A percentile compares a stretch with the other conserved stretches of the same genome.
Conservation (phyloP, 1,140 invertebrate genomes). For the Macrosteles quadrilineatus region DNA sequence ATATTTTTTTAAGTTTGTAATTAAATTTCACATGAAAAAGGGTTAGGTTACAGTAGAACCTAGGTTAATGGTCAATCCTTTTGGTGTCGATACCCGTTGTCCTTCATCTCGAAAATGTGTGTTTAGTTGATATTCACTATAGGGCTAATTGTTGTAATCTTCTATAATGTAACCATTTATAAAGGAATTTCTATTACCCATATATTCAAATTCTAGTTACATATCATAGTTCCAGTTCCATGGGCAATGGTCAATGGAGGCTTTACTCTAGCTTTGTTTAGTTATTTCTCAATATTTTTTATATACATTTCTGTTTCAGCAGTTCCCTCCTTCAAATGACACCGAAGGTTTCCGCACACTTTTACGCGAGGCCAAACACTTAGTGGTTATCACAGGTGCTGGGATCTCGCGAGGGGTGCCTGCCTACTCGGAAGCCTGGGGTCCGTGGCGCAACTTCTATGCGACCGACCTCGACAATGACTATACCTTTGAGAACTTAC, state of each 20-base stretch:
- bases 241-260: background rate
- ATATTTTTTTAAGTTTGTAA: too few species aligned
- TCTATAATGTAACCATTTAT: background rate
- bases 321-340: slow-evolving; percentile 8
- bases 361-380: slow-evolving; percentile 40
- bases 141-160: background rate
- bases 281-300: too few species aligned
- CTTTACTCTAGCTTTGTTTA: too few species aligned
- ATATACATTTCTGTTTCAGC: too few species aligned
- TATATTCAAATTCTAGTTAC: background rate
- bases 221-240: background rate
- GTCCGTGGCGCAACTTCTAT: slow-evolving; percentile 72
- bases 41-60: too few species aligned
- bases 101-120: background rate
- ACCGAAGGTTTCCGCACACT: background rate
- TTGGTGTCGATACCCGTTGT: too few species aligned
- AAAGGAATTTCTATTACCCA: background rate
- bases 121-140: background rate
- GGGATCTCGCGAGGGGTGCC: slow-evolving; percentile 78
- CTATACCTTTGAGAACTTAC: slow-evolving; percentile 62
- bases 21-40: too few species aligned
- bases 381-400: slow-evolving; percentile 73
- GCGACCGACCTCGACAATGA: slow-evolving; percentile 65
- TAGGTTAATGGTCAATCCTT: too few species aligned
- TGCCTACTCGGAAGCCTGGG: slow-evolving; percentile 75